phyloP scores from a whole-genome alignment of 2,797 vertebrate genomes.

The Carapus acus region DNA sequence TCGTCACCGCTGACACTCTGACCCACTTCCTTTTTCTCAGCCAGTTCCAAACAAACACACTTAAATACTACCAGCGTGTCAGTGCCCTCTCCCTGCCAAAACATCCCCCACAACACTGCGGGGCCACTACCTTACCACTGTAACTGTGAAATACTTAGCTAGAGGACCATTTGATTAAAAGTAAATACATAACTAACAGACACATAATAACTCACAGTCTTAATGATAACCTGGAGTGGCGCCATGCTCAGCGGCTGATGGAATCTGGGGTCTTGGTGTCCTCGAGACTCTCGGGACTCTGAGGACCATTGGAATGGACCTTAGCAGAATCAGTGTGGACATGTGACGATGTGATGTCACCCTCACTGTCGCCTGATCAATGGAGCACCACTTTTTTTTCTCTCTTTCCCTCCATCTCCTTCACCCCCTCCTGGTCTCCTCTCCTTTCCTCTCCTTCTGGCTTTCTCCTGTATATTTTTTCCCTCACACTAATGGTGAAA shows the following conservation, averaged over 20 bases:
- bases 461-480: constrained; percentile 50
- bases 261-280: constrained; percentile 10
- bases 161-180: constrained; percentile 54
- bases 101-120: constrained; percentile 43
- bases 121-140: constrained; percentile 61
- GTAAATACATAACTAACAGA: constrained; percentile 26
- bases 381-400: constrained; percentile 19
- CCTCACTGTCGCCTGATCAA: no score
- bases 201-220: no score
- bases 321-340: constrained; percentile 64
- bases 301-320: constrained; percentile 26
- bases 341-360: constrained; percentile 21
- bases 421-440: constrained; percentile 26
- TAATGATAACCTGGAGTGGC: constrained; percentile 43
- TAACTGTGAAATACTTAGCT: constrained; percentile 72
- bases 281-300: neutral
- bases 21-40: constrained; percentile 15
- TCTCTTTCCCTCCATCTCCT: no score
- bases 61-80: constrained; percentile 41
- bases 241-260: constrained; percentile 29
- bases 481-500: constrained; percentile 81
- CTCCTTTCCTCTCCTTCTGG: constrained; percentile 57
- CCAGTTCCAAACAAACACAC: constrained; percentile 35
- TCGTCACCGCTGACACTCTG: constrained; percentile 80
- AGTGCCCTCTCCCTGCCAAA: constrained; percentile 52